These are phyloP conservation scores for Montipora cactus DNA, from an alignment of 64 coral and sea anemone genomes.

Conservation along the genomic window DNA sequence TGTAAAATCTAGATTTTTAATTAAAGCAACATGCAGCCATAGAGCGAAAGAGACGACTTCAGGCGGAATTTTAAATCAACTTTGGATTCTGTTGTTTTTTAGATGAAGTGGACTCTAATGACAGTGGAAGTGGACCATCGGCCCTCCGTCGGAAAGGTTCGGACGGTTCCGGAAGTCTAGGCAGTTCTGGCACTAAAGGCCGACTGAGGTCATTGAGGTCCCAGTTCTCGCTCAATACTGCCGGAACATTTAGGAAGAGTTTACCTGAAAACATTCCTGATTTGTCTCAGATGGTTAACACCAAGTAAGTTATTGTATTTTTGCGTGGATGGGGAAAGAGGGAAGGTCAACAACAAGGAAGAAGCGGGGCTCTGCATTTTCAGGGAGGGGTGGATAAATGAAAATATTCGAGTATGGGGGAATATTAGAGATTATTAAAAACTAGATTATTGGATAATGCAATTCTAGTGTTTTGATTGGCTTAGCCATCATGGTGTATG, in stretches of 20 bases:
- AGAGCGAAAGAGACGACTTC: no score
- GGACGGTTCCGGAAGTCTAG: constrained; percentile 90
- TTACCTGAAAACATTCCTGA: constrained; percentile 79
- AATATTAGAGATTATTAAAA: no score
- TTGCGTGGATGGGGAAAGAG: not conserved
- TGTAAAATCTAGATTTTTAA: no score
- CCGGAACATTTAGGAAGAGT: constrained; percentile 83
- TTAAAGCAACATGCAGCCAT: no score
- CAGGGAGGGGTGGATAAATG: no score
- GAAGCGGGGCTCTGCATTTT: not conserved
- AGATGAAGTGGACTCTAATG: constrained; percentile 86
- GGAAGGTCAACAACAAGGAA: not conserved
- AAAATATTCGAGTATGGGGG: no score
- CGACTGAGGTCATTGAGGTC: constrained; percentile 81
- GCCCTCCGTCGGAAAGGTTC: constrained; percentile 77
- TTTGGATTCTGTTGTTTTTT: not conserved
- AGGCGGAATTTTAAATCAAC: no score
- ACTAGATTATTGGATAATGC: no score
- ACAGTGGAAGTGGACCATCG: constrained; percentile 85
- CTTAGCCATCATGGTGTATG: no score
- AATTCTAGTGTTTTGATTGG: no score
- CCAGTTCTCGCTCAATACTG: constrained; percentile 71
- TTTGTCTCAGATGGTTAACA: constrained; percentile 36
- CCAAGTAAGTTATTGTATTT: not conserved
- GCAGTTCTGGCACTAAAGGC: constrained; percentile 73